These are phyloP conservation scores for Aplysina aerophoba DNA, from an alignment of 37 sponge, comb jelly and placozoan species.

Conservation along the genomic window DNA sequence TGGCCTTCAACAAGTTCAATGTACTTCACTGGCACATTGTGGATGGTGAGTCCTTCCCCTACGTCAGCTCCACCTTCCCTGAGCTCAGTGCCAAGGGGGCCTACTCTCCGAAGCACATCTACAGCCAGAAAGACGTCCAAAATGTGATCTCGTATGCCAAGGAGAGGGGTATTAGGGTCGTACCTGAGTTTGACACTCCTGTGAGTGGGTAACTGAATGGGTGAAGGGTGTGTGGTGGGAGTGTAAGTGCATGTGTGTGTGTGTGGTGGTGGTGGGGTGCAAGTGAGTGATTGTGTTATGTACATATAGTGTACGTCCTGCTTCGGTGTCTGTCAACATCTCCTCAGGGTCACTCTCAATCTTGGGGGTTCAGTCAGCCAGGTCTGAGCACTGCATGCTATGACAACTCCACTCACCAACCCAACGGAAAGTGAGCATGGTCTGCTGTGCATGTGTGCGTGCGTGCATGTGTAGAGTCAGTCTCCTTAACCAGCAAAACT, in stretches of 20 bases:
- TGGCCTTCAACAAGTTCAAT: slow-evolving; percentile 92
- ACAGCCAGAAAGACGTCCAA: slow-evolving; percentile 70
- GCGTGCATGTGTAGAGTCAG: not conserved
- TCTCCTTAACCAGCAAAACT: not conserved
- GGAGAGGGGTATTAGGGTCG: slow-evolving; percentile 85
- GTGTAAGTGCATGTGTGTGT: no score
- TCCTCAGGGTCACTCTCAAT: slow-evolving; percentile 80
- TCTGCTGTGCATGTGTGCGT: not conserved
- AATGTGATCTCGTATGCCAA: slow-evolving; percentile 84
- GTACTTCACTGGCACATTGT: slow-evolving; percentile 98
- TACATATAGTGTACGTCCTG: no score
- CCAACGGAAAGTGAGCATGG: slow-evolving; percentile 44
- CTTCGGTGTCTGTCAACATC: no score
- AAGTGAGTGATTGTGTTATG: no score
- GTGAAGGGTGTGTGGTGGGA: no score
- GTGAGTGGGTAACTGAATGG: slow-evolving; percentile 35
- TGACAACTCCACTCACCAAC: slow-evolving; percentile 37
- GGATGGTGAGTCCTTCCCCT: slow-evolving; percentile 93
- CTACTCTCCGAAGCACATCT: slow-evolving; percentile 71
- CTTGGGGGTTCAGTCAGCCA: slow-evolving; percentile 82
- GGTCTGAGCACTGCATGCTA: slow-evolving; percentile 83
- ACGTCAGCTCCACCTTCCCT: slow-evolving; percentile 72
- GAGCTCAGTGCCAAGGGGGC: slow-evolving; percentile 74
- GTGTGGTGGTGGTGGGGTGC: no score
- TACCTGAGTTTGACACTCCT: slow-evolving; percentile 95